Conservation (phyloP, 53 echinoderm and acorn worm genomes). For the Antedon mediterranea region DNA sequence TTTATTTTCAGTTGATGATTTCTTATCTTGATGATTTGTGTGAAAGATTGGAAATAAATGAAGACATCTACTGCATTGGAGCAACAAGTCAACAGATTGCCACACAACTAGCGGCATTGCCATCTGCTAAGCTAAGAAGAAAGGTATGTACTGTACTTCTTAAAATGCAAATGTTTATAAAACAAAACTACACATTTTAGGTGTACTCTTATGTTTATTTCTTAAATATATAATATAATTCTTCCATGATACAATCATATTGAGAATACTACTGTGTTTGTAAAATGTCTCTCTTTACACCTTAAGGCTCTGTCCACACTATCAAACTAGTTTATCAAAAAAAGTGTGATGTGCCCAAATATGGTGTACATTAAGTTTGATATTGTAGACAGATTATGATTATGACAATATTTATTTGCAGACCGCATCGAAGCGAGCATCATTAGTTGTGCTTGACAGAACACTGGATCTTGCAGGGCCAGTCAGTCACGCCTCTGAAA, state of each 20-base stretch:
- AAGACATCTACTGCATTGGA: slow-evolving; percentile 69
- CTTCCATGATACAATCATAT: too few relatives aligned
- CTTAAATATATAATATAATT: too few relatives aligned
- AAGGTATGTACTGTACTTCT: too few relatives aligned
- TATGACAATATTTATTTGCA: slow-evolving; percentile 3
- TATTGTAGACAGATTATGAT: not conserved
- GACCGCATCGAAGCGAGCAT: slow-evolving; percentile 66
- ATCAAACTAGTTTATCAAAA: too few relatives aligned
- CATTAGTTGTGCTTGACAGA: slow-evolving; percentile 71
- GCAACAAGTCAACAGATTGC: slow-evolving; percentile 68
- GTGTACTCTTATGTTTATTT: too few relatives aligned
- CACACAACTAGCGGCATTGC: slow-evolving; percentile 50
- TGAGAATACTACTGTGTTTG: too few relatives aligned
- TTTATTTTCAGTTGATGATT: slow-evolving; percentile 49
- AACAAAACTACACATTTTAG: too few relatives aligned
- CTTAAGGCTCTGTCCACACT: too few relatives aligned
- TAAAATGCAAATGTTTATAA: too few relatives aligned
- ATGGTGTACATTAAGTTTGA: too few relatives aligned
- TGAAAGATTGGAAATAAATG: slow-evolving; percentile 63
- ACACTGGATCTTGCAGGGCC: slow-evolving; percentile 71
- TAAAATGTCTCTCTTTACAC: too few relatives aligned
- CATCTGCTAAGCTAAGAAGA: slow-evolving; percentile 61
- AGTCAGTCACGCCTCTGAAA: slow-evolving; percentile 51
- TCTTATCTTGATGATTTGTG: slow-evolving; percentile 57
- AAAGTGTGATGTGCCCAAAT: too few relatives aligned